phyloP scores from a whole-genome alignment of 2,797 vertebrate genomes.

The Margarornis squamiger region DNA sequence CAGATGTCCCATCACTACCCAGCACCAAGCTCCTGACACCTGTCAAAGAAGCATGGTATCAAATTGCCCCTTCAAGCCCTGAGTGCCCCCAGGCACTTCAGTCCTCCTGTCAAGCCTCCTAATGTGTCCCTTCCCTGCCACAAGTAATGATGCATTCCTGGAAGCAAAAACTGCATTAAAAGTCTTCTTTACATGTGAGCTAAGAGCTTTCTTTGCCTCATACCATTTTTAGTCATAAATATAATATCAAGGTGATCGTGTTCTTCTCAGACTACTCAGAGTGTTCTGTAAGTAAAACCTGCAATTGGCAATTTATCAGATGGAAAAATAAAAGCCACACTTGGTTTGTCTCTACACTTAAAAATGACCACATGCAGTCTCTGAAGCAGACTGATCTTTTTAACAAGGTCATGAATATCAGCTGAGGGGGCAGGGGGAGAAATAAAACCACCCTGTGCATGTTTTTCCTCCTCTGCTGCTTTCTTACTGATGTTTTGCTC shows the following conservation, averaged over 20 bases:
- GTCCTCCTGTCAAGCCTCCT: not conserved
- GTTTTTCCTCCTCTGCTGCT: constrained; percentile 30
- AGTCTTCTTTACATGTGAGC: constrained; percentile 10
- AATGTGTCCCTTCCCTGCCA: constrained; percentile 2
- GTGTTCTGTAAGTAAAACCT: constrained; percentile 54
- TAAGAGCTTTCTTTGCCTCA: constrained; percentile 42
- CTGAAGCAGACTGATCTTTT: constrained; percentile 25
- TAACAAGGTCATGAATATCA: constrained; percentile 50
- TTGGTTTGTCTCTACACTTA: not conserved
- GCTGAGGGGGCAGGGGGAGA: rapidly evolving
- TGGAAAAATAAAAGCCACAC: constrained; percentile 59
- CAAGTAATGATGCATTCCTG: constrained; percentile 1
- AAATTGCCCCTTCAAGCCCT: not conserved
- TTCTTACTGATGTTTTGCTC: constrained; percentile 72
- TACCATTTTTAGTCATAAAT: constrained; percentile 65
- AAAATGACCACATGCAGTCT: constrained; percentile 36
- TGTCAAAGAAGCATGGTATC: not conserved
- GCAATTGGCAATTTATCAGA: constrained; percentile 50
- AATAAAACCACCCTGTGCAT: constrained; percentile 12
- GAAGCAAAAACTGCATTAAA: constrained; percentile 47
- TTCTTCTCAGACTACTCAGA: constrained; percentile 54
- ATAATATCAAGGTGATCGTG: constrained; percentile 58
- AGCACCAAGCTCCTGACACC: not conserved
- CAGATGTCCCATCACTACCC: not conserved
- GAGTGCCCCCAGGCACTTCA: not conserved